phyloP scores from a whole-genome alignment of 1,140 invertebrate genomes.

The Aphidius gifuensis region DNA sequence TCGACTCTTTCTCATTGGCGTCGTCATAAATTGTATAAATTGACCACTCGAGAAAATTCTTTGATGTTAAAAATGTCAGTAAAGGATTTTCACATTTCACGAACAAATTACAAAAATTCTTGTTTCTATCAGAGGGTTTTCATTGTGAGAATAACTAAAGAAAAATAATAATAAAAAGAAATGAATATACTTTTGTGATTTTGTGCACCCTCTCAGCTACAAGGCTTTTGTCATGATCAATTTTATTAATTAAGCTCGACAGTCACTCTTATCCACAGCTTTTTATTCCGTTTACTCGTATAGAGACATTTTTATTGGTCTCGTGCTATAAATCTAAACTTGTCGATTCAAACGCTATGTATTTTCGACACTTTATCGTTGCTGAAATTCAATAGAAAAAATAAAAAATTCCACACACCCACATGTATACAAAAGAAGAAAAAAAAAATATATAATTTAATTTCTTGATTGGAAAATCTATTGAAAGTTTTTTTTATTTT shows the following conservation, averaged over 20 bases:
- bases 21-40: slow-evolving; percentile 14
- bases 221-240: slow-evolving; percentile 10
- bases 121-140: neutral
- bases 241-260: slow-evolving; percentile 13
- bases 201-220: no score
- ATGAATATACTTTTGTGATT: neutral
- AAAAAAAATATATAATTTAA: slow-evolving; percentile 16
- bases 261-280: slow-evolving; percentile 1
- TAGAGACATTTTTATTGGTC: slow-evolving; percentile 22
- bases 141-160: no score
- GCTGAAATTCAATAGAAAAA: slow-evolving; percentile 7
- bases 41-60: slow-evolving; percentile 16
- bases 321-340: slow-evolving; percentile 18
- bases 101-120: slow-evolving; percentile 23
- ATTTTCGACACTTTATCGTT: slow-evolving; percentile 14
- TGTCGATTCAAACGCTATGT: slow-evolving; percentile 19
- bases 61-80: neutral
- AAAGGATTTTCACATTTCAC: slow-evolving; percentile 6
- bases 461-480: slow-evolving; percentile 23
- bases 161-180: neutral
- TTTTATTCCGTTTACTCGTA: slow-evolving; percentile 4
- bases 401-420: neutral
- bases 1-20: slow-evolving; percentile 16
- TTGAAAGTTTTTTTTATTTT: slow-evolving; percentile 15
- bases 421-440: neutral